Base-by-base conservation (phyloP, 1,140 invertebrate species). In the Meloidogyne hapla region DNA sequence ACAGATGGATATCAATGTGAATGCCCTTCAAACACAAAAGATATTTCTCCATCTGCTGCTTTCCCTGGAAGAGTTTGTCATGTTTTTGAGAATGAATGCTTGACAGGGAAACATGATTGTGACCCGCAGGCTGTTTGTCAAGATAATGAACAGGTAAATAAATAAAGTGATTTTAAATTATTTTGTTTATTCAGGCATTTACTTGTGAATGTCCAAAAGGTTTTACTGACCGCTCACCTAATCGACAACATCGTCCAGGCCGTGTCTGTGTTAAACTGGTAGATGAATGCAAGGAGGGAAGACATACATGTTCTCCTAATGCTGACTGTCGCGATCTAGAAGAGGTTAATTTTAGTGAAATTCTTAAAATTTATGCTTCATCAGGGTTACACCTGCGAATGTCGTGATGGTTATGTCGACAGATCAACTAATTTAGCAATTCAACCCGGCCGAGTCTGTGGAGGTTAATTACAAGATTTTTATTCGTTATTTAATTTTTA, bases 1-100 rank as follows among this genome's bases (percentile, higher is more conserved):
- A 70, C 70, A 61, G 85, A 87, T 77, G 83, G 81, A 10, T 86
- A 87, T 72, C 79, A 70, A 26, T 86, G 84, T 66, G 76, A 83
- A 26, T 86, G 84, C 65, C 84, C 84, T 42, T 23, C 80, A 13
- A 84, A 85, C 40, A 85, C 85, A 3, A 76, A 77, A 56, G 84
- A 86, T 69, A 86, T 86, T 68, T 87, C 85, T 3, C 84, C 85
- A 21, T 83, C 84, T 25, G 56, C 77, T 21, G 79, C 83, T 23
- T 85, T 85, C 79, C 85, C 85, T 26, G 85, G 85, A 42, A 75
- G 85, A 64, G 86, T 87, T 40, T 86, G 85, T 75, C 83, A 82
- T 26, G 69, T 85, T 10, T 84, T 81, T 69, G 83, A 81, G 42
- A 86, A 86, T 42, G 84, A 84, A 69, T 86, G 85, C 67, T 63